Evolutionary conservation across 2,113 vertebrate species (phyloP), one percentile per base, ranked within the genome.

Genomic region (Tylochromis polylepis): DNA sequence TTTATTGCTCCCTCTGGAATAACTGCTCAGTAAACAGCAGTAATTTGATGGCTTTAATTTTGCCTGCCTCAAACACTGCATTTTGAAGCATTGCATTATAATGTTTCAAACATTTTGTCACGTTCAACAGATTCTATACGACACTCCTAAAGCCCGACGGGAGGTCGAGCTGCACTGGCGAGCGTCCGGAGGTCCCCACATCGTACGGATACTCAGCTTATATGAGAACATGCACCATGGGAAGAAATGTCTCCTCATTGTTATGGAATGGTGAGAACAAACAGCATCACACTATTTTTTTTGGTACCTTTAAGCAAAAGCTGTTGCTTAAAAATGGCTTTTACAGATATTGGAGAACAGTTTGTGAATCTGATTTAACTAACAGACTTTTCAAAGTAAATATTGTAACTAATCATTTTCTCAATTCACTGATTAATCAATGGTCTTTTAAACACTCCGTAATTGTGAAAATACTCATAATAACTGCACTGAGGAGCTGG

Each of bases 101-200:
- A 78, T 5, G 16, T 51, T 24, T 79, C 16, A 6, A 56, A 36
- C 12, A 5, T 6, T 2, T 84, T 15, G 46, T 79, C 59, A 2
- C 24, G n/a, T 29, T 77, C 8, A 6, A 24, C 86, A 95, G 94
- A 94, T 95, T 72, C 96, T 99, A 38, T 97, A 98, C 0, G 98
- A 99, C 85, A 98, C 95, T 86, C 98, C 98, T 20, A 99, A 99
- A 95, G 97, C 98, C 29, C 96, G 97, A 46, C 97, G 98, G 70
- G 98, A 99, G 57, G 97, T 99, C 1, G 98, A 99, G 20, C 96
- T 99, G 89, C 98, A 99, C 87, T 98, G 97, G 96, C 92, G 97
- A 86, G 98, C 97, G 3, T 99, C 98, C 0, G 97, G 96, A 0
- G 98, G 98, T 51, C 98, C 97, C 6, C 97, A 99, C 93, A 98